Evolutionary conservation across 2,888 invertebrate genomes (phyloP).

Genomic region (Polyommatus icarus): DNA sequence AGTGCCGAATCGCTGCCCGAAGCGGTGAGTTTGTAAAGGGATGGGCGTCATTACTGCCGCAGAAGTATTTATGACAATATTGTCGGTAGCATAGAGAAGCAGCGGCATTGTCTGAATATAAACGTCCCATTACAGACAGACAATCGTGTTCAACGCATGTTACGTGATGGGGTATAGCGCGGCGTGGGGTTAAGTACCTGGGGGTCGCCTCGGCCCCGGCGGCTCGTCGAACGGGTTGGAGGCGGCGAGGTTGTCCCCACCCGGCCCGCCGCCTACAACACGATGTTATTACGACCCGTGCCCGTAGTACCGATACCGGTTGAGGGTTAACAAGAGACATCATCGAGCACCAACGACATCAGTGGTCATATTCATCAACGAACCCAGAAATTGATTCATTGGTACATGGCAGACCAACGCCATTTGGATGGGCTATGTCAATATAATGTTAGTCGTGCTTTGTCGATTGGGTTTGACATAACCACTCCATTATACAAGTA

Average conservation of each 20-base stretch:
- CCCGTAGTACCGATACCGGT: conserved; percentile 35
- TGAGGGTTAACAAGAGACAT: neutral
- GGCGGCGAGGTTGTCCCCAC: conserved; percentile 89
- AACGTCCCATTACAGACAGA: neutral
- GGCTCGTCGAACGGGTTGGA: conserved; percentile 93
- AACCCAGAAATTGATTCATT: too few relatives aligned
- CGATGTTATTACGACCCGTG: conserved; percentile 47
- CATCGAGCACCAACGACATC: neutral
- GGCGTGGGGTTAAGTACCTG: conserved; percentile 69
- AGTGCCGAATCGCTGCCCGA: too few relatives aligned
- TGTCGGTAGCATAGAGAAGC: too few relatives aligned
- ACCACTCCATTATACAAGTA: too few relatives aligned
- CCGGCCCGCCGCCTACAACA: conserved; percentile 77
- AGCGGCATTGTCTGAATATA: too few relatives aligned
- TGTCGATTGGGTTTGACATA: too few relatives aligned
- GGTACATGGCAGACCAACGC: too few relatives aligned
- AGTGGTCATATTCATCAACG: neutral
- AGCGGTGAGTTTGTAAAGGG: too few relatives aligned
- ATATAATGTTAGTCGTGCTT: too few relatives aligned
- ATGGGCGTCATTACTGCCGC: too few relatives aligned
- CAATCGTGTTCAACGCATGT: conserved; percentile 13
- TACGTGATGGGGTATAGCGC: conserved; percentile 33
- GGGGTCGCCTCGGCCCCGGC: conserved; percentile 78
- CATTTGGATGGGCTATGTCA: too few relatives aligned
- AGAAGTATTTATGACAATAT: too few relatives aligned